phyloP scores from a whole-genome alignment of 2,888 invertebrate genomes.

The Drepanosiphum platanoidis region DNA sequence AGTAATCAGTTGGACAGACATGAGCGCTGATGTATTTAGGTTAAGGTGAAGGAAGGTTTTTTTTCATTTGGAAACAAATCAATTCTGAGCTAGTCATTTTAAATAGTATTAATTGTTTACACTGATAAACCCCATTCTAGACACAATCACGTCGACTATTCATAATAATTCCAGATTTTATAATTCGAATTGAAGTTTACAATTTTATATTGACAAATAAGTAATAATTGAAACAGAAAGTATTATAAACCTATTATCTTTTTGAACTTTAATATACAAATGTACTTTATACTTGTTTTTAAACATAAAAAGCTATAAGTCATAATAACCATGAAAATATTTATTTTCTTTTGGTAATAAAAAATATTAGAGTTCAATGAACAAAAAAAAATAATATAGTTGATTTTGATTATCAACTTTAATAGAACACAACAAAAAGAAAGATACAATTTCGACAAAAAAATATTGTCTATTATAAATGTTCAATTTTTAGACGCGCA shows the following conservation, averaged over 20 bases:
- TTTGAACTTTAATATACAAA: not conserved
- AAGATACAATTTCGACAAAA: too few species aligned
- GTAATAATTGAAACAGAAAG: not conserved
- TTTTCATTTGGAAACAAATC: constrained; percentile 38
- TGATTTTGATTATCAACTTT: too few species aligned
- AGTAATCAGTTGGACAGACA: not conserved
- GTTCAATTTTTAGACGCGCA: too few species aligned
- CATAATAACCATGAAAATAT: not conserved
- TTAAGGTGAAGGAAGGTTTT: constrained; percentile 21
- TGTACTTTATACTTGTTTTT: not conserved
- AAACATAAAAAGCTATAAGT: not conserved
- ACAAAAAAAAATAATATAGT: not conserved
- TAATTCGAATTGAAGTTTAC: not conserved
- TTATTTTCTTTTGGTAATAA: not conserved
- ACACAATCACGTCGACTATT: not conserved
- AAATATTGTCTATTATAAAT: too few species aligned
- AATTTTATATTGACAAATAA: not conserved
- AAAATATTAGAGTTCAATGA: not conserved
- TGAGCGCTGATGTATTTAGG: constrained; percentile 22
- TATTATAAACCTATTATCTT: not conserved
- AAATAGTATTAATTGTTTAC: constrained; percentile 11
- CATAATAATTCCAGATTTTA: not conserved
- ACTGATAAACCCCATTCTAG: not conserved
- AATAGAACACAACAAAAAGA: too few species aligned
- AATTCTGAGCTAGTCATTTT: constrained; percentile 9